These are phyloP conservation scores for Herpailurus yagouaroundi DNA, from an alignment of 2,113 vertebrate genomes.

Conservation along the genomic window DNA sequence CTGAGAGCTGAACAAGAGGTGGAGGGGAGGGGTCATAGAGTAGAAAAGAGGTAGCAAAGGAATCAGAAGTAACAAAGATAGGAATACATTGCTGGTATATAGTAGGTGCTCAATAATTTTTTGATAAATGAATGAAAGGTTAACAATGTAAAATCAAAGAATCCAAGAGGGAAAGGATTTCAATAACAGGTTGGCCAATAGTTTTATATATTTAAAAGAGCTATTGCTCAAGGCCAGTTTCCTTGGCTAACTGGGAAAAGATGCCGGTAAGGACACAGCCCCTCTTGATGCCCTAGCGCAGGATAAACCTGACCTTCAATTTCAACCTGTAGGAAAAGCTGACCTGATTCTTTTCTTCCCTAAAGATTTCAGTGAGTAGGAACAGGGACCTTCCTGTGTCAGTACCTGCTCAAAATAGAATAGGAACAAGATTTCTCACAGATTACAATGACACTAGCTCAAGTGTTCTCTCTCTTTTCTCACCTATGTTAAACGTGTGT, in stretches of 20 bases:
- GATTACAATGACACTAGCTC: neutral
- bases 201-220: constrained; percentile 20
- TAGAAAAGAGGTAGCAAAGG: neutral
- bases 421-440: neutral
- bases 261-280: neutral
- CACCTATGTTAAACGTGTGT: constrained; percentile 30
- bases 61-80: neutral
- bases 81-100: neutral
- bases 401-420: constrained; percentile 1
- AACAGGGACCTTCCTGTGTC: neutral
- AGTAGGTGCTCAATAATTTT: neutral
- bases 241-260: neutral
- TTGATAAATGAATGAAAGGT: neutral
- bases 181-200: neutral
- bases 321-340: neutral
- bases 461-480: neutral
- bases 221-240: neutral
- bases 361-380: neutral
- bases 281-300: neutral
- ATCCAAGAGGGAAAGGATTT: neutral
- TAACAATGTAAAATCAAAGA: neutral
- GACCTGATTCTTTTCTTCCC: neutral
- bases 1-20: neutral
- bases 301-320: neutral
- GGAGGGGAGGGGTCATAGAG: neutral